Base-by-base conservation (phyloP, 2,888 invertebrate species). In the Cheilosia vernalis region DNA sequence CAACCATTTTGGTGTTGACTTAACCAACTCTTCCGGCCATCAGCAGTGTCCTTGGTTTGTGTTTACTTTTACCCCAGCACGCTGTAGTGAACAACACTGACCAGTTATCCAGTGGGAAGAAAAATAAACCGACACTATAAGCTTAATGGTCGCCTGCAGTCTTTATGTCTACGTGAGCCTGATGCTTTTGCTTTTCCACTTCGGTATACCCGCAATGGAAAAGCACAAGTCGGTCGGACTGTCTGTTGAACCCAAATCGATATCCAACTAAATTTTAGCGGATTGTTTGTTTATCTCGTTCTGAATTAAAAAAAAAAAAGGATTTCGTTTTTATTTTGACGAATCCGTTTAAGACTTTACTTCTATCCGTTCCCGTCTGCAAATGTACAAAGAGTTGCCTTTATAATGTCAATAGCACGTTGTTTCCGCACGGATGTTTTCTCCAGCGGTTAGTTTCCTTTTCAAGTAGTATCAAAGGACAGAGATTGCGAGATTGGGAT, bases 1-100 rank as follows among this genome's bases (percentile, higher is more conserved):
- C 73, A 73, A 67, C 56, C 73, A 73, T 56, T 83, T 73, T 49
- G 5, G 30, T 83, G 79, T 79, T 83, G 78, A 83, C 83, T 63
- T 73, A 83, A 42, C 63, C 49, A 67, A 73, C 61, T 56, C 37
- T n/a, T 19, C 17, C 7, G 6, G 30, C 56, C 55, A n/a, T 42
- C 42, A 21, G 21, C 47, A 40, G 42, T 17, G 61, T 61, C 53
- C 61, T 49, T 61, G 40, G 67, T 73, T 56, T 61, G 83, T 78
- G 83, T 78, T 78, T 78, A 33, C 67, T 44, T 78, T 83, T 10
- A 19, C 27, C 66, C 49, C 58, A 37, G 58, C 70, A 77, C 55
- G 37, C 37, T 10, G 37, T 13, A 66, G 49, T 17, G 17, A 13
- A 15, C 21, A 19, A 44, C 24, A 24, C 73, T 79, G 67, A 58